Conservation (phyloP, 1,140 invertebrate species). For the Leptoteleia sp. region DNA sequence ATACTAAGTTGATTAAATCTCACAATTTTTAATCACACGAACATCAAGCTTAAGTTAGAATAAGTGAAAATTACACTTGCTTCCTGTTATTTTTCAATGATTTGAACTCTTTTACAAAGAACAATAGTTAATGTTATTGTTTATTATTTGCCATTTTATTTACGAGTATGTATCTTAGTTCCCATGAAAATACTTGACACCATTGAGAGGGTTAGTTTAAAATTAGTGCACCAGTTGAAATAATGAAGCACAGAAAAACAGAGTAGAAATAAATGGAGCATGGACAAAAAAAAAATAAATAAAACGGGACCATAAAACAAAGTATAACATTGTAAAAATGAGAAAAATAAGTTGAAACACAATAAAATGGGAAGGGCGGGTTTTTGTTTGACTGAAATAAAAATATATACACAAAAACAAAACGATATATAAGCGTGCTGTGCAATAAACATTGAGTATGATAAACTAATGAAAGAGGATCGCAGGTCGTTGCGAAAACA, state of each 20-base stretch:
- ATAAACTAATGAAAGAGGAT: constrained; percentile 42
- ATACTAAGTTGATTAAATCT: too few relatives aligned
- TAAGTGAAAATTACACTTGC: too few relatives aligned
- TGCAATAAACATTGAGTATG: constrained; percentile 35
- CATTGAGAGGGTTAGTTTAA: constrained; percentile 70
- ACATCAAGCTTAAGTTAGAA: too few relatives aligned
- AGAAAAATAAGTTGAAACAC: neutral
- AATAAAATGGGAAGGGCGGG: too few relatives aligned
- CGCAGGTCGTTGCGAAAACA: constrained; percentile 42
- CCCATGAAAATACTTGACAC: constrained; percentile 61
- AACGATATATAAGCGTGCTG: constrained; percentile 9
- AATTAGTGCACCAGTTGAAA: constrained; percentile 75
- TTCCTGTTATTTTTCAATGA: too few relatives aligned
- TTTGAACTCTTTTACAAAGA: constrained; percentile 35
- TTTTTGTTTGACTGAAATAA: too few relatives aligned
- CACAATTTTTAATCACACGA: too few relatives aligned
- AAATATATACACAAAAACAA: constrained; percentile 8
- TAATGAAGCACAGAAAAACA: constrained; percentile 72
- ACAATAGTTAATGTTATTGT: neutral
- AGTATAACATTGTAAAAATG: neutral
- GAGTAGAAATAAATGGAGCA: constrained; percentile 31
- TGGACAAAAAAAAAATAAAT: constrained; percentile 25
- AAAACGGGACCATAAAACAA: too few relatives aligned
- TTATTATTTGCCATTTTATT: constrained; percentile 19
- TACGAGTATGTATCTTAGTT: constrained; percentile 25